Evolutionary conservation across 2,797 vertebrate species (phyloP), one percentile per base, ranked within the genome.

Genomic region (Caiman crocodilus): DNA sequence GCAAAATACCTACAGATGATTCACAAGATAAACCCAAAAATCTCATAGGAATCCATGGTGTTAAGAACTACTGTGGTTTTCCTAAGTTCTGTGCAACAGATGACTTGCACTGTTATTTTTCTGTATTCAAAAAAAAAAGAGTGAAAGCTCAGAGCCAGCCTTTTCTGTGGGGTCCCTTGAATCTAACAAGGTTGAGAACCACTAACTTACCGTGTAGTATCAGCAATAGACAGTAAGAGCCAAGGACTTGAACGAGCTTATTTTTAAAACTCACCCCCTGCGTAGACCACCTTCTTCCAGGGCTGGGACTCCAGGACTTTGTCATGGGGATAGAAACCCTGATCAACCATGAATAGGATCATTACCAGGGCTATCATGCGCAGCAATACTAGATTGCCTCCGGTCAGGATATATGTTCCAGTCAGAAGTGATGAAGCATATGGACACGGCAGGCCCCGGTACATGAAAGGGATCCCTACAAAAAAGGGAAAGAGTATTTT

Each of bases 241-340:
- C 57, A 50, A 32, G n/a, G 67, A 60, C 50, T 73, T 26, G 35
- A 25, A 35, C 69, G 50, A 18, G 4, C 16, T 35, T 16, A 10
- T 35, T 50, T 32, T 85, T 20, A 78, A 61, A 93, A 42, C 97
- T 97, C 97, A 99, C 99, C 99, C 98, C 99, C 99, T 2, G 98
- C 97, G 2, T 98, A 99, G 82, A 99, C 98, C 3, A 89, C 89
- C 97, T 99, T 99, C 96, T 99, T 99, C 99, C 99, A 99, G 78
- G 97, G 97, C 95, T 99, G 98, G 1, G 99, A 99, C 95, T 99
- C 99, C 92, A 99, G 97, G 87, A 99, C 98, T 86, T 98, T 97
- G 95, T 99, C 99, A 0, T 99, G 98, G 21, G 99, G 99, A 93
- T 99, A 99, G 98, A 98, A 98, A 79, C 96, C 98, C 26, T 98